Conservation (phyloP, 92 coral and sea anemone genomes). For the Porites cylindrica region DNA sequence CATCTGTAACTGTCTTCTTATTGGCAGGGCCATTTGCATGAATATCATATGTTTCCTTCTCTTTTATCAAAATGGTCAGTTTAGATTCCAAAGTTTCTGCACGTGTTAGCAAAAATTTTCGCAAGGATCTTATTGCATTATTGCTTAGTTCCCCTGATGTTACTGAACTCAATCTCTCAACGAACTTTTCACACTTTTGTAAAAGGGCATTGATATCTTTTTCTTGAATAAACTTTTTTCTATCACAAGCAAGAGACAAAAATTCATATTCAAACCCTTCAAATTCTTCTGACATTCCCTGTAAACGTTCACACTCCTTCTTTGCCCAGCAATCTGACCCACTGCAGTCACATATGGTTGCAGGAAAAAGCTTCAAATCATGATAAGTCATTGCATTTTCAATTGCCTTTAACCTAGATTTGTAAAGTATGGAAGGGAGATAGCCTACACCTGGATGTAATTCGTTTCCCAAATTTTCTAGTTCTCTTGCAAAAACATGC, state of each 20-base stretch:
- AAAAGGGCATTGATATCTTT: background rate
- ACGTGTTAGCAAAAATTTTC: background rate
- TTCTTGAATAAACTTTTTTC: background rate
- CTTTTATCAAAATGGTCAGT: background rate
- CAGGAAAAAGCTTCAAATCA: background rate
- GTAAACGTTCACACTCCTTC: background rate
- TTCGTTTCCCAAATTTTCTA: background rate
- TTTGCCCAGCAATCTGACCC: background rate
- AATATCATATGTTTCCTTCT: background rate
- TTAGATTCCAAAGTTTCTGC: slow-evolving; percentile 2
- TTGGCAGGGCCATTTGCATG: background rate
- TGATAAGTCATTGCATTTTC: background rate
- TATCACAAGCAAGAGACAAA: background rate
- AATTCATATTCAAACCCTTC: background rate
- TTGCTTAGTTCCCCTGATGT: background rate
- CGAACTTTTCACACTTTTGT: background rate
- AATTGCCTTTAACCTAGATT: background rate
- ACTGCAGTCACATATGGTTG: background rate
- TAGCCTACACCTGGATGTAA: background rate
- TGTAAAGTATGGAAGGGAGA: background rate
- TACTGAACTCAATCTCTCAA: background rate
- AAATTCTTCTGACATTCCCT: background rate
- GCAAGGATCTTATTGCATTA: background rate
- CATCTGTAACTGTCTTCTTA: background rate
- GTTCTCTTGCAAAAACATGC: background rate